These are phyloP conservation scores for Portunus trituberculatus DNA, from an alignment of 1,140 invertebrate species.

Conservation along the genomic window DNA sequence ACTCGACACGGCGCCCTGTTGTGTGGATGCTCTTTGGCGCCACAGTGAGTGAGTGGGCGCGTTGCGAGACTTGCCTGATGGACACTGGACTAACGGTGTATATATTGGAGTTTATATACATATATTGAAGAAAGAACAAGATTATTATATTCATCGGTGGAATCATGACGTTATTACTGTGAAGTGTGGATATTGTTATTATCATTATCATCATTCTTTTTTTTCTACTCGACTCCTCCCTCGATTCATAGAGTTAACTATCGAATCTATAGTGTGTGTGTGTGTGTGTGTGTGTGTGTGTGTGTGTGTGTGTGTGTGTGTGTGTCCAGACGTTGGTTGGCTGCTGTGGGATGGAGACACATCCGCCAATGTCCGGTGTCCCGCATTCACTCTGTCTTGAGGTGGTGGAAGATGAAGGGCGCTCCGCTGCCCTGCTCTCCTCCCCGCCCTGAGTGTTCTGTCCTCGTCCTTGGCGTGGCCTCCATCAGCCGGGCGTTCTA, in stretches of 20 bases:
- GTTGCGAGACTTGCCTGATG: neutral
- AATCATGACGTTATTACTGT: neutral
- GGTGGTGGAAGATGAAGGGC: too few relatives aligned
- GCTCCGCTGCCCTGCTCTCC: neutral
- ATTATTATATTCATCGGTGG: neutral
- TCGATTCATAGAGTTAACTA: neutral
- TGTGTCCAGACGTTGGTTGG: too few relatives aligned
- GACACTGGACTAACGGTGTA: neutral
- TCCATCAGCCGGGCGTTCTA: neutral
- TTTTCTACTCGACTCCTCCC: neutral
- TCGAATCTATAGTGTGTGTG: neutral
- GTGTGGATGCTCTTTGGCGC: neutral
- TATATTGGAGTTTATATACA: too few relatives aligned
- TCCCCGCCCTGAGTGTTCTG: neutral
- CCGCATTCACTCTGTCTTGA: too few relatives aligned
- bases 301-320: too few relatives aligned
- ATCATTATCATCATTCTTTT: neutral
- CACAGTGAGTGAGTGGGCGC: neutral
- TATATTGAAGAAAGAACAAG: neutral
- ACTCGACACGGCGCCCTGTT: too few relatives aligned
- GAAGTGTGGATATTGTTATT: slow-evolving; percentile 23
- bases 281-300: too few relatives aligned
- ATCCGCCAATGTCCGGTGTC: neutral
- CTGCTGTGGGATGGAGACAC: neutral
- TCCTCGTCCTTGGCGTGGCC: neutral